Evolutionary conservation across 2,113 vertebrate species (phyloP), one percentile per base, ranked within the genome.

Genomic region (Campylomormyrus tamandua): DNA sequence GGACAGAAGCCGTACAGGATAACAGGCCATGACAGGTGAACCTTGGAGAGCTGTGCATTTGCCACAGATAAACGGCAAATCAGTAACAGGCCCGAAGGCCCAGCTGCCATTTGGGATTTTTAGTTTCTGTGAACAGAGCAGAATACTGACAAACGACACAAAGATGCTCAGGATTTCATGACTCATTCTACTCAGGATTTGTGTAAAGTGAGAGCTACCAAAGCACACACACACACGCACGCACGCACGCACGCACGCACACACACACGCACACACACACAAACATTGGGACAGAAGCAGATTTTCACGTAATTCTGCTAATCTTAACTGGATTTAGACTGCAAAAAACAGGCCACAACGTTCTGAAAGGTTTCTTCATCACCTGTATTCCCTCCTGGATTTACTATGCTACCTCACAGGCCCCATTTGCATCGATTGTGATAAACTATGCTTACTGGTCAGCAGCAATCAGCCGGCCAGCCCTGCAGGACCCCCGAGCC

Each of bases 51-150:
- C 50, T 0, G 62, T 15, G 13, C 84, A 39, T 87, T 77, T 50
- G 53, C 31, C 58, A 48, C 35, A 74, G 87, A 85, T n/a, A 49
- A 83, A 39, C 39, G 87, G 42, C 21, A 48, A 77, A 50, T 46
- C 39, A 17, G 24, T 62, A 49, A 62, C 21, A 83, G 35, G 70
- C 88, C 35, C 27, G 45, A 35, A 42, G 87, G 31, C 27, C 70
- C 24, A 17, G 80, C 45, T 77, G 83, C 84, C 83, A 90, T 90
- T 90, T 31, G 24, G 49, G 27, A 48, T 74, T 70, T 70, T 70
- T 70, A 31, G 27, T 70, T 70, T 70, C 62, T 48, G 21, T 48
- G 48, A 77, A 42, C 48, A 50, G 84, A 50, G 15, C 39, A 27
- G 62, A 50, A 48, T 19, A 74, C 24, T 5, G 27, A 70, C 58